Percentiles rank a stretch among this genome's conserved stretches.
Evolutionary conservation across 2,888 invertebrate species (phyloP).

Genomic region (Heteromurus nitidus): DNA sequence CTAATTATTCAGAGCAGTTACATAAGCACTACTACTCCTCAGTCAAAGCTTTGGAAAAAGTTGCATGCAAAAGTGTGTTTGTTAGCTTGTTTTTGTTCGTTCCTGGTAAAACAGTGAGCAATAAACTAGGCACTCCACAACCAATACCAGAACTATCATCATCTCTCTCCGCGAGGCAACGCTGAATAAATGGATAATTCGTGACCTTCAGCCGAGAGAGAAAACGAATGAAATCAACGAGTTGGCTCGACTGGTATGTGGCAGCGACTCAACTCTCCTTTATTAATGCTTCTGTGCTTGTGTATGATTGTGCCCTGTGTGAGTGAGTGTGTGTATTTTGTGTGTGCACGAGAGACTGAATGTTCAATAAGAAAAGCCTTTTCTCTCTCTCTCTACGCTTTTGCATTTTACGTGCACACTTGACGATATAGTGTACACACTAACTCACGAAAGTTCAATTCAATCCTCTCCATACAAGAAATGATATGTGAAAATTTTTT

Average conservation of each 20-base stretch:
- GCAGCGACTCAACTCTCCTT: background rate
- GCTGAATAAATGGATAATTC: conserved; percentile 42
- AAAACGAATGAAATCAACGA: conserved; percentile 7
- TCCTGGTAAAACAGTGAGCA: background rate
- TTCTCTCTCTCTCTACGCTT: background rate
- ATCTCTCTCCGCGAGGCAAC: background rate
- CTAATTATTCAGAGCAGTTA: conserved; percentile 13
- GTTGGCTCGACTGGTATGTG: conserved; percentile 30
- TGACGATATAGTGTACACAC: too few relatives aligned
- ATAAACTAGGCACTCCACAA: conserved; percentile 4
- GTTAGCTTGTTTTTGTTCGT: too few relatives aligned
- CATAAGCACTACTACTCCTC: background rate
- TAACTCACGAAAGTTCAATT: too few relatives aligned
- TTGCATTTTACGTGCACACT: too few relatives aligned
- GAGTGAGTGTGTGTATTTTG: too few relatives aligned
- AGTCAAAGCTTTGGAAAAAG: too few relatives aligned
- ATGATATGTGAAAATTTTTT: too few relatives aligned
- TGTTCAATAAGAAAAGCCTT: background rate
- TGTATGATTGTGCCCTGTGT: too few relatives aligned
- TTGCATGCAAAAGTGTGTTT: background rate
- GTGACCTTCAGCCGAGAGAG: conserved; percentile 39
- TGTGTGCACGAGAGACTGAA: too few relatives aligned
- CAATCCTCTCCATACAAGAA: too few relatives aligned
- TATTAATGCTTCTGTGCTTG: too few relatives aligned
- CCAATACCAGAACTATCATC: too few relatives aligned